Conservation (phyloP, 2,888 invertebrate species). For the Philopedon plagiatum region DNA sequence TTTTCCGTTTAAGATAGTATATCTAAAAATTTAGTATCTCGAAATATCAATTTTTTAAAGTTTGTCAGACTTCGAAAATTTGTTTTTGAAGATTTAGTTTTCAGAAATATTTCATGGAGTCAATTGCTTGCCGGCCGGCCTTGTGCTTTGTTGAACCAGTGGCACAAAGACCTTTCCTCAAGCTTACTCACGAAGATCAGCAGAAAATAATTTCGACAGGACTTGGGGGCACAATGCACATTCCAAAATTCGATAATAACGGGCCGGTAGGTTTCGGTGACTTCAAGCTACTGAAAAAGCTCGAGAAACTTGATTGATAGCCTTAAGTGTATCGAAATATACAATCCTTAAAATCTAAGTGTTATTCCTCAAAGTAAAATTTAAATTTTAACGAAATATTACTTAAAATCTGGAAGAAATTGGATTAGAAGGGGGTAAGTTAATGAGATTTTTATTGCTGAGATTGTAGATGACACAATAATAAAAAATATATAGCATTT, state of each 20-base stretch:
- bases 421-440: not conserved
- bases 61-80: too few species aligned
- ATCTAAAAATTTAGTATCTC: too few species aligned
- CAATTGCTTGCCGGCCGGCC: not conserved
- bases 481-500: too few species aligned
- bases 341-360: not conserved
- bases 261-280: slow-evolving; percentile 26
- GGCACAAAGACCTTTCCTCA: slow-evolving; percentile 20
- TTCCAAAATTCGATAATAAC: slow-evolving; percentile 46
- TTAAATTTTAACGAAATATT: not conserved
- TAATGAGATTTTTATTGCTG: not conserved
- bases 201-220: slow-evolving; percentile 45
- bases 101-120: too few species aligned
- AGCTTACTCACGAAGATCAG: slow-evolving; percentile 40
- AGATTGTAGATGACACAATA: too few species aligned
- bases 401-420: not conserved
- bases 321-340: not conserved
- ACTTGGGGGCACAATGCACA: slow-evolving; percentile 44
- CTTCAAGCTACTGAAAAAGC: slow-evolving; percentile 12
- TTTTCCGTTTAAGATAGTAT: too few species aligned
- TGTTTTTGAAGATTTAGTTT: too few species aligned
- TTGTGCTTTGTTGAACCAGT: slow-evolving; percentile 5
- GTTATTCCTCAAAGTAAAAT: not conserved
- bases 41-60: too few species aligned
- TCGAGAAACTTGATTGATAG: slow-evolving; percentile 3